Evolutionary conservation across 1,140 invertebrate genomes (phyloP), one percentile per base, ranked within the genome.

Genomic region (Leptinotarsa texana): DNA sequence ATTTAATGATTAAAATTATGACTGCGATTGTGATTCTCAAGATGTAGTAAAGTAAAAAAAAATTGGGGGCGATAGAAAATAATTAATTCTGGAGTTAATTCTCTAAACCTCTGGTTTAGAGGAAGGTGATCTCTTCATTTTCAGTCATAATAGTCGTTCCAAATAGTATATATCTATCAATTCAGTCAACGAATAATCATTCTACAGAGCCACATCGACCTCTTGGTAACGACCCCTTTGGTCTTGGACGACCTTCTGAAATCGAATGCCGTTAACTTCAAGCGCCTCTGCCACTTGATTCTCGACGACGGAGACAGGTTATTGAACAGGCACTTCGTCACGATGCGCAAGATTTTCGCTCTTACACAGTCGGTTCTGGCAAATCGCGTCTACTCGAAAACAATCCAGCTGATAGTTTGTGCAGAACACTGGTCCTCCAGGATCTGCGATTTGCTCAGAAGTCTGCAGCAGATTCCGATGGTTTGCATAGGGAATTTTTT

Each of bases 401-500:
- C 77, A 4, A 76, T 84, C 24, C 83, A 84, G 51, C 69, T 83
- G 63, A 79, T 84, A 61, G 47, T 78, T 11, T 62, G 68, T 70
- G 77, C 82, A 47, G 73, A 78, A 68, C 75, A 82, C 48, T 84
- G 83, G 83, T 80, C 77, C 11, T 15, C 42, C 17, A 24, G 72
- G 33, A 62, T 84, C 6, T 78, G 82, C 76, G 77, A 81, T 49
- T 62, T 84, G 24, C 57, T 79, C 1, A 79, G 79, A 48, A 76
- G 33, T 15, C 69, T 84, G 42, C 69, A 79, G 63, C 73, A 74
- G 69, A 65, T 74, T 18, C 83, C 83, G 17, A 13, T 82, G 21
- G 73, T 84, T 63, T 82, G 81, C 68, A 82, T 84, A 49, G 77
- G 76, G 24, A 77, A 78, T 73, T 72, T 80, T 78, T 77, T 84